Percentiles rank a stretch among this genome's conserved stretches.
Conservation (phyloP, 2,888 invertebrate genomes). For the Diarsia brunnea region DNA sequence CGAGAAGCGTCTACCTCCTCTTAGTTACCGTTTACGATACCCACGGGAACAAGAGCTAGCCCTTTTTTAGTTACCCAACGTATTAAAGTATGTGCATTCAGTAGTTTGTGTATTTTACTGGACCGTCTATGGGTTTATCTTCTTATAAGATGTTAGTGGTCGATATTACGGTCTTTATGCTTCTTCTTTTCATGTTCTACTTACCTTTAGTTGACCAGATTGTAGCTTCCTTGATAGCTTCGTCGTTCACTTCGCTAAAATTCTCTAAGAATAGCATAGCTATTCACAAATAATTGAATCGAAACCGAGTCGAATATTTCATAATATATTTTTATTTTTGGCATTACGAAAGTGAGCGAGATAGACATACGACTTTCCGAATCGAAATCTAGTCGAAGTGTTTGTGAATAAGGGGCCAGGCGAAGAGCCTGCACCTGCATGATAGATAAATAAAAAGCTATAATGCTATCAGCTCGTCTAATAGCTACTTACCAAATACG, state of each 20-base stretch:
- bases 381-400: no score
- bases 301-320: no score
- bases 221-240: not conserved
- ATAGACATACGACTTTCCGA: no score
- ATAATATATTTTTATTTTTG: no score
- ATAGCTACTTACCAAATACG: not conserved
- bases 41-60: constrained; percentile 20
- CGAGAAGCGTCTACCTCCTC: constrained; percentile 14
- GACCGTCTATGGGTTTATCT: not conserved
- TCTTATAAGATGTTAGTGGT: not conserved
- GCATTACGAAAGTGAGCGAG: no score
- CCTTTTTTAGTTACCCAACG: constrained; percentile 2
- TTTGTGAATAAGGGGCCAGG: no score
- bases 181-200: not conserved
- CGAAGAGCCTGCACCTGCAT: not conserved
- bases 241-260: not conserved
- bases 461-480: not conserved
- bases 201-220: not conserved
- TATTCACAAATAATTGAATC: no score
- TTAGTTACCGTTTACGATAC: constrained; percentile 27
- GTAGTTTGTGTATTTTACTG: constrained; percentile 1
- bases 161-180: not conserved
- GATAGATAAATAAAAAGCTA: not conserved
- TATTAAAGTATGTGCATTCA: constrained; percentile 5
- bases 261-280: not conserved